Percentiles rank a stretch among this genome's conserved stretches.
Evolutionary conservation across 2,888 invertebrate species (phyloP).

Genomic region (Sarcophaga rosellei): DNA sequence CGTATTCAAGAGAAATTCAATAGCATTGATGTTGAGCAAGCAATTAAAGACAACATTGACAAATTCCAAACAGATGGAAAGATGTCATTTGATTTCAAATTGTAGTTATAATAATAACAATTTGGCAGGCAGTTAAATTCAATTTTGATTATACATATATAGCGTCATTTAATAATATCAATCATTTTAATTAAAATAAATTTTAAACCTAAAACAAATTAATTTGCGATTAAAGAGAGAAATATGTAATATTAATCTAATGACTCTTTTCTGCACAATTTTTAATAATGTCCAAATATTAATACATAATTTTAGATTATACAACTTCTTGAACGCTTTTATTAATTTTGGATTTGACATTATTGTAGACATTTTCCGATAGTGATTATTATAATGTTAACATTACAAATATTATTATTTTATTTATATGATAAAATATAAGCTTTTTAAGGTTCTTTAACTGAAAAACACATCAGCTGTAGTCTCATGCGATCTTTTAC

Average conservation of each 20-base stretch:
- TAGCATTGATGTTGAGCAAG: slow-evolving; percentile 87
- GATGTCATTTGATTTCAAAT: slow-evolving; percentile 76
- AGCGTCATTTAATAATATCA: too few species aligned
- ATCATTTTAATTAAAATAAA: too few species aligned
- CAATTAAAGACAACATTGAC: slow-evolving; percentile 87
- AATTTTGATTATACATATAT: too few species aligned
- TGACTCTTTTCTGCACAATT: too few species aligned
- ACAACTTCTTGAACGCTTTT: neutral
- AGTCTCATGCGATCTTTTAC: slow-evolving; percentile 86
- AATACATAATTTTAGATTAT: too few species aligned
- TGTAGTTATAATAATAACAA: slow-evolving; percentile 61
- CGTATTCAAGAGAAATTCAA: slow-evolving; percentile 87
- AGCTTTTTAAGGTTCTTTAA: slow-evolving; percentile 75
- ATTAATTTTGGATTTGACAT: slow-evolving; percentile 3
- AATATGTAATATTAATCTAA: too few species aligned
- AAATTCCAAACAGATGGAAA: slow-evolving; percentile 83
- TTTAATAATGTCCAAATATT: too few species aligned
- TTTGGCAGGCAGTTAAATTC: neutral
- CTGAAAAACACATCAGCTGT: slow-evolving; percentile 85
- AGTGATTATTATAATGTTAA: too few species aligned
- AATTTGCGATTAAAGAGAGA: too few species aligned
- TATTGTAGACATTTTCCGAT: neutral
- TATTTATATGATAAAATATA: neutral
- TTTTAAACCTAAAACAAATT: too few species aligned
- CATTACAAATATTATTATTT: too few species aligned